These are phyloP conservation scores for Clinocottus analis DNA, from an alignment of 2,113 vertebrate species.

Conservation along the genomic window DNA sequence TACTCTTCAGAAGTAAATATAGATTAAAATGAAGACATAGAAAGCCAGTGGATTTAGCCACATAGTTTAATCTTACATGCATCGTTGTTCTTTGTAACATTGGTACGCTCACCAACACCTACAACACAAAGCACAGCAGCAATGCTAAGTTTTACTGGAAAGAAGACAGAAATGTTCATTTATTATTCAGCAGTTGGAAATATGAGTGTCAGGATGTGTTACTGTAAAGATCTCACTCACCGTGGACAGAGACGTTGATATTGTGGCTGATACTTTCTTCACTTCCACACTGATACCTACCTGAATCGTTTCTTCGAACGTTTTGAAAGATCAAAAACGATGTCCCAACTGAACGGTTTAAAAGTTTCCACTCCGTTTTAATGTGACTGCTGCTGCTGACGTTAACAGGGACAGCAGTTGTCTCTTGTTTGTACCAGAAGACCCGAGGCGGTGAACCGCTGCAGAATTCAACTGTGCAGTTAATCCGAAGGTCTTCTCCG, in stretches of 20 bases:
- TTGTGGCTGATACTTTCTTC: rapidly evolving
- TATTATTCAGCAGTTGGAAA: background rate
- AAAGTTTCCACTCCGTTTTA: background rate
- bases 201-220: background rate
- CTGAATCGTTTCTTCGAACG: conserved; percentile 39
- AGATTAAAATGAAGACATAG: background rate
- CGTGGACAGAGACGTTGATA: conserved; percentile 64
- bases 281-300: conserved; percentile 64
- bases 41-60: background rate
- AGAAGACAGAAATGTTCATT: background rate
- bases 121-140: conserved; percentile 9
- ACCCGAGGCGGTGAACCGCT: background rate
- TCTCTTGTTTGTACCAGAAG: conserved; percentile 57
- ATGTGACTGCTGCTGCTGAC: conserved; percentile 16
- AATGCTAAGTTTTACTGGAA: background rate
- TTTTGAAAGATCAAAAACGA: conserved; percentile 51
- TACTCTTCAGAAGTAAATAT: background rate
- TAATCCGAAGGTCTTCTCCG: conserved; percentile 46
- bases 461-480: conserved; percentile 54
- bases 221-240: conserved; percentile 55
- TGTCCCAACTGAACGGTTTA: rapidly evolving
- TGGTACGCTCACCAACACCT: background rate
- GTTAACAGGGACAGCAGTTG: rapidly evolving
- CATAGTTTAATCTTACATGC: conserved; percentile 33
- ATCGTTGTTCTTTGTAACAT: background rate